phyloP scores from a whole-genome alignment of 1,140 invertebrate genomes.

The Cherax quadricarinatus region DNA sequence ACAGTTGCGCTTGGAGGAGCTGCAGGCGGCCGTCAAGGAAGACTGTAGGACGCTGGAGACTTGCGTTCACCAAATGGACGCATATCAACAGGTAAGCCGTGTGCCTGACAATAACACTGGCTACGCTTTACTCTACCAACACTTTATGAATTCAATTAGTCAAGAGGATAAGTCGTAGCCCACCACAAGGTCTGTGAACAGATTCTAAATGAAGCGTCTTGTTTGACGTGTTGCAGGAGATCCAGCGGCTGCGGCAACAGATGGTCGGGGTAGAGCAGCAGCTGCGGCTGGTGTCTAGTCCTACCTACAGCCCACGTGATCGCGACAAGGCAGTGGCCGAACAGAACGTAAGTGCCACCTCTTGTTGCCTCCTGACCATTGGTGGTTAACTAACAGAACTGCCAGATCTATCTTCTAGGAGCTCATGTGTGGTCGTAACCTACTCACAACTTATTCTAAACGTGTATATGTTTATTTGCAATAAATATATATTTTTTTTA shows the following conservation, averaged over 20 bases:
- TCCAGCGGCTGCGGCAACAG: conserved; percentile 88
- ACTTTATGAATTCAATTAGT: neutral
- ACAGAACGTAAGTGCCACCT: conserved; percentile 88
- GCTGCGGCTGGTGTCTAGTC: conserved; percentile 86
- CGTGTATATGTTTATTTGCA: neutral
- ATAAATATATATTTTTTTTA: neutral
- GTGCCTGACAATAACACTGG: conserved; percentile 1
- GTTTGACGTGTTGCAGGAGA: conserved; percentile 81
- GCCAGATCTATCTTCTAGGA: neutral
- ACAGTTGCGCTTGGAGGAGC: conserved; percentile 82
- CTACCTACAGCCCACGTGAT: conserved; percentile 88
- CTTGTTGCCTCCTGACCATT: conserved; percentile 19
- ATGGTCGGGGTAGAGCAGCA: conserved; percentile 91
- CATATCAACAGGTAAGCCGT: conserved; percentile 85
- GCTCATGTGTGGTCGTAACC: conserved; percentile 25
- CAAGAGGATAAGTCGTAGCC: neutral
- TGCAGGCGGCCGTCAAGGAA: conserved; percentile 83
- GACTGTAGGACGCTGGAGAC: conserved; percentile 85
- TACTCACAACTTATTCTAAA: conserved; percentile 26
- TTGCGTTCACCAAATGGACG: conserved; percentile 90
- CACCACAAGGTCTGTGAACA: conserved; percentile 5
- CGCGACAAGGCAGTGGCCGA: conserved; percentile 89
- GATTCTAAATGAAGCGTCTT: neutral
- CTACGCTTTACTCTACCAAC: neutral
- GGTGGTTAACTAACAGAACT: conserved; percentile 67